These are phyloP conservation scores for Etheostoma perlongum DNA, from an alignment of 2,797 vertebrate species.

Conservation along the genomic window DNA sequence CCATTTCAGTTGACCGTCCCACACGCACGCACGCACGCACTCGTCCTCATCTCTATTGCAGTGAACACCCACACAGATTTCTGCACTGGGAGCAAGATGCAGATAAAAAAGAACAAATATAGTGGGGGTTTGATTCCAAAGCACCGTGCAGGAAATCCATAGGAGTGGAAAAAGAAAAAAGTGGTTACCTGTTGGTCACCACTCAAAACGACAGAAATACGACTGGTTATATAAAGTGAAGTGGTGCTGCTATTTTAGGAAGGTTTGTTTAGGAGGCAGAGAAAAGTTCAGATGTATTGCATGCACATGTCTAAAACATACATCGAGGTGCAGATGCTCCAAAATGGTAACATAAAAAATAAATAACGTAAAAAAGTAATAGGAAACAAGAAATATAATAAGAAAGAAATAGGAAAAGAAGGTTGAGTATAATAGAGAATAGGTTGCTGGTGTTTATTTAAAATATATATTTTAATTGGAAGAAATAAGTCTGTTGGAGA, in stretches of 20 bases:
- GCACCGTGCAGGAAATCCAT: constrained; percentile 57
- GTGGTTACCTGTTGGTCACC: constrained; percentile 63
- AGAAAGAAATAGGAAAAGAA: neutral
- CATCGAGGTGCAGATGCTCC: neutral
- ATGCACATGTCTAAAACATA: neutral
- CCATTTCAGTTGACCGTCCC: constrained; percentile 57
- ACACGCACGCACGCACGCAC: constrained; percentile 47
- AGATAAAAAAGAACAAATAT: constrained; percentile 67
- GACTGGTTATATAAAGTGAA: constrained; percentile 58
- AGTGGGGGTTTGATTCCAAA: constrained; percentile 55
- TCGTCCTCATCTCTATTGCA: constrained; percentile 73
- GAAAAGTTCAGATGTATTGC: neutral
- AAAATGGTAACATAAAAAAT: neutral
- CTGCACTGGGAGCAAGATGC: constrained; percentile 59
- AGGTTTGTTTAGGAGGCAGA: neutral
- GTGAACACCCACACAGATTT: constrained; percentile 74
- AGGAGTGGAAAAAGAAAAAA: constrained; percentile 11
- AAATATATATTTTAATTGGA: neutral
- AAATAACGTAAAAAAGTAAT: neutral
- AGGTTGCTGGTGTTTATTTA: neutral
- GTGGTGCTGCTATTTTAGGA: constrained; percentile 43
- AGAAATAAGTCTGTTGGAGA: neutral
- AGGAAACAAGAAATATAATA: neutral
- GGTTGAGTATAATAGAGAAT: neutral
- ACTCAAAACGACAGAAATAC: constrained; percentile 57